phyloP scores from a whole-genome alignment of 2,888 invertebrate species.

The Pycnomerus fuliginosus region DNA sequence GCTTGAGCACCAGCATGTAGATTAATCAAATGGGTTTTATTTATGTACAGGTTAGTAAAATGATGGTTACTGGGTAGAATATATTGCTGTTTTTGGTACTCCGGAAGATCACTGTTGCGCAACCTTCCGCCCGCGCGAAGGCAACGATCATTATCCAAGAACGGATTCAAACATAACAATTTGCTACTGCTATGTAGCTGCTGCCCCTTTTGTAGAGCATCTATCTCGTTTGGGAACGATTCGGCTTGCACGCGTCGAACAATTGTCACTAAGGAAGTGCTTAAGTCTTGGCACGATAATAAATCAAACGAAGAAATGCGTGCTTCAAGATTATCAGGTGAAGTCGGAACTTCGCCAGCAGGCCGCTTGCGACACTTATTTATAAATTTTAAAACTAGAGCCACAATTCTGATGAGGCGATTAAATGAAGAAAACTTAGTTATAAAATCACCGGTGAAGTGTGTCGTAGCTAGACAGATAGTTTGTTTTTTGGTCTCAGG shows the following conservation, averaged over 20 bases:
- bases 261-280: background rate
- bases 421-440: background rate
- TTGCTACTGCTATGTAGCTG: background rate
- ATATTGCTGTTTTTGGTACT: constrained; percentile 17
- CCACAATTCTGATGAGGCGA: background rate
- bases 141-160: background rate
- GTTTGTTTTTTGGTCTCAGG: background rate
- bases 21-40: constrained; percentile 5
- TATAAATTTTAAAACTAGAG: background rate
- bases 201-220: background rate
- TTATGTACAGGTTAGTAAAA: constrained; percentile 11
- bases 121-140: constrained; percentile 11
- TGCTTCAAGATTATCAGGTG: no score
- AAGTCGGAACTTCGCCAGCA: background rate
- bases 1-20: constrained; percentile 16
- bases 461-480: background rate
- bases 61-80: constrained; percentile 12
- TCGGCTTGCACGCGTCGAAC: background rate
- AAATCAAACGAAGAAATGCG: no score
- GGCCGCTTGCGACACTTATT: background rate
- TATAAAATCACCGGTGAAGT: background rate
- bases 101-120: constrained; percentile 4
- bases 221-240: background rate
- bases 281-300: background rate
- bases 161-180: background rate